Evolutionary conservation across 2,797 vertebrate species (phyloP).

Genomic region (Acipenser oxyrinchus): DNA sequence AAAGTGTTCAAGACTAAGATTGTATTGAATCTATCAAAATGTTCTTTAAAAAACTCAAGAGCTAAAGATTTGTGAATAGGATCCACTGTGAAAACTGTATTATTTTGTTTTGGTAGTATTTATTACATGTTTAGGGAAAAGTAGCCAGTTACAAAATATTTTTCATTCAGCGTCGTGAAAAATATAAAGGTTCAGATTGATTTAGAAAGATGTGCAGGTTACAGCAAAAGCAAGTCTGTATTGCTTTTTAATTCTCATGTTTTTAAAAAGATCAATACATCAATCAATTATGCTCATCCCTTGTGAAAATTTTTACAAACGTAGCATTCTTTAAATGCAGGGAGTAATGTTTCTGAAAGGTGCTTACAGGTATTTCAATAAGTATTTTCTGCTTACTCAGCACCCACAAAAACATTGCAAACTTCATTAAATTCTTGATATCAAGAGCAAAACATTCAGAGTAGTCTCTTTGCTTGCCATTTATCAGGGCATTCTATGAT

Average conservation of each 20-base stretch:
- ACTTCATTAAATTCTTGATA: not conserved
- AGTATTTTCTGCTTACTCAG: conserved; percentile 45
- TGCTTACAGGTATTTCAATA: conserved; percentile 49
- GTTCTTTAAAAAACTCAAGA: conserved; percentile 18
- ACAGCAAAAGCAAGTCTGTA: conserved; percentile 21
- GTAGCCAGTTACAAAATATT: not conserved
- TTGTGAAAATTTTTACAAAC: conserved; percentile 54
- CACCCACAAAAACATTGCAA: conserved; percentile 29
- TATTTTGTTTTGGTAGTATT: not conserved
- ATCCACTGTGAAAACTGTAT: not conserved
- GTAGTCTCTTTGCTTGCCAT: not conserved
- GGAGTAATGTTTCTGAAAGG: conserved; percentile 49
- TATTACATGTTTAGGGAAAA: not conserved
- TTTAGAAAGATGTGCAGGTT: conserved; percentile 15
- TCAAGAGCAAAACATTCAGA: not conserved
- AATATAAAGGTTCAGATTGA: not conserved
- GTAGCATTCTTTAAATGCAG: conserved; percentile 60
- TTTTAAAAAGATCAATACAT: conserved; percentile 54
- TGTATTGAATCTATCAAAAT: too few species aligned
- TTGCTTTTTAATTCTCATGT: conserved; percentile 49
- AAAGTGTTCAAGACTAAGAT: too few species aligned
- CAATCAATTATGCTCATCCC: conserved; percentile 59
- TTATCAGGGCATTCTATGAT: not conserved
- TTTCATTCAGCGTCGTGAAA: not conserved
- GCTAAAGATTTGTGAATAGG: conserved; percentile 35